These are phyloP conservation scores for Andricus quercusramuli DNA, from an alignment of 2,888 invertebrate species.

Conservation along the genomic window DNA sequence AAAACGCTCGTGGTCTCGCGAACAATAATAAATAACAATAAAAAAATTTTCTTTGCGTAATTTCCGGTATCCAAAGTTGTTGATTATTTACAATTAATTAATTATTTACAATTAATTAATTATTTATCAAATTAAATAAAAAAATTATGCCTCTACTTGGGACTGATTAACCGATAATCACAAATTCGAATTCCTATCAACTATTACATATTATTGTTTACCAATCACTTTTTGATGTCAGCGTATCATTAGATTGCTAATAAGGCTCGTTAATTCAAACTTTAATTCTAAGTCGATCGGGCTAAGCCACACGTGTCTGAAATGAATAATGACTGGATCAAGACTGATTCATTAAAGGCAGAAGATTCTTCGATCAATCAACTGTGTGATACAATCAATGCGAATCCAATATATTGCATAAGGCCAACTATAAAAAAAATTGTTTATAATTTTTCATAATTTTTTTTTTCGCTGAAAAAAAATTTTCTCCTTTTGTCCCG, in stretches of 20 bases:
- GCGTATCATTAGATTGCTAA: background rate
- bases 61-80: background rate
- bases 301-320: slow-evolving; percentile 7
- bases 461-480: no score
- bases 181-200: background rate
- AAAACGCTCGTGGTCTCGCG: background rate
- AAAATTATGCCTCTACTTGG: background rate
- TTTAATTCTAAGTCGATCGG: slow-evolving; percentile 22
- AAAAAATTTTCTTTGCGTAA: background rate
- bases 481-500: no score
- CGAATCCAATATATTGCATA: slow-evolving; percentile 1
- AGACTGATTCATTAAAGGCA: slow-evolving; percentile 15
- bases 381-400: slow-evolving; percentile 18
- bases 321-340: slow-evolving; percentile 30
- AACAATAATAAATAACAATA: background rate
- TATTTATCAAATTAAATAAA: background rate
- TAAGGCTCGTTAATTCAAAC: background rate
- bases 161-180: background rate
- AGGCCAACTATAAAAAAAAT: background rate
- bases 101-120: background rate
- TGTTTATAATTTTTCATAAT: background rate
- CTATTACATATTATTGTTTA: slow-evolving; percentile 1
- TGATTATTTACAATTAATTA: background rate
- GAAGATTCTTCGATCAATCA: slow-evolving; percentile 40
- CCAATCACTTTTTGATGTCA: background rate